Conservation (phyloP, 2,797 vertebrate species). For the Loris lydekkerianus region DNA sequence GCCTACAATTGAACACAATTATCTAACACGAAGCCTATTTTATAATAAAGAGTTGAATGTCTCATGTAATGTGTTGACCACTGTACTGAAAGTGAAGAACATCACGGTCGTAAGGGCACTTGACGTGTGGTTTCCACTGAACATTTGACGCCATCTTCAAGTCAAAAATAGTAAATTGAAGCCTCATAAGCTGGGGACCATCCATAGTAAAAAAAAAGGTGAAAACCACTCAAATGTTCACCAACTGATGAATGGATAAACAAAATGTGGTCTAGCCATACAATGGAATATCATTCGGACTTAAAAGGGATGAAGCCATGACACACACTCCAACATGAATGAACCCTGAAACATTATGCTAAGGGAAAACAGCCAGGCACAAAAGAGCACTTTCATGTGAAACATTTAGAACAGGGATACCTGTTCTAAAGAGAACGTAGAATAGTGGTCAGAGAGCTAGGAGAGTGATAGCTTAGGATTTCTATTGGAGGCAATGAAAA, state of each 20-base stretch:
- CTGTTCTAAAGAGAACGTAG: background rate
- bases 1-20: background rate
- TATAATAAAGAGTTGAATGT: background rate
- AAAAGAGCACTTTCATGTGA: background rate
- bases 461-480: background rate
- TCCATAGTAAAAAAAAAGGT: background rate
- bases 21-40: background rate
- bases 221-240: background rate
- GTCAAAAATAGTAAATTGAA: background rate
- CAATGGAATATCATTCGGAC: background rate
- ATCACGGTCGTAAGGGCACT: background rate
- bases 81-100: too few relatives aligned
- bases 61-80: background rate
- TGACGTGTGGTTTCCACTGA: background rate
- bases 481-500: slow-evolving; percentile 28
- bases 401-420: background rate
- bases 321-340: too few relatives aligned
- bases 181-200: background rate
- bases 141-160: background rate
- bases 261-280: background rate
- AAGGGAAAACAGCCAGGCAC: background rate
- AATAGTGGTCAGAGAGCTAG: background rate
- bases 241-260: background rate
- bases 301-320: background rate
- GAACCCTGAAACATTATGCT: background rate